Evolutionary conservation across 1,140 invertebrate species (phyloP), one percentile per base, ranked within the genome.

Genomic region (Anadara kagoshimensis): DNA sequence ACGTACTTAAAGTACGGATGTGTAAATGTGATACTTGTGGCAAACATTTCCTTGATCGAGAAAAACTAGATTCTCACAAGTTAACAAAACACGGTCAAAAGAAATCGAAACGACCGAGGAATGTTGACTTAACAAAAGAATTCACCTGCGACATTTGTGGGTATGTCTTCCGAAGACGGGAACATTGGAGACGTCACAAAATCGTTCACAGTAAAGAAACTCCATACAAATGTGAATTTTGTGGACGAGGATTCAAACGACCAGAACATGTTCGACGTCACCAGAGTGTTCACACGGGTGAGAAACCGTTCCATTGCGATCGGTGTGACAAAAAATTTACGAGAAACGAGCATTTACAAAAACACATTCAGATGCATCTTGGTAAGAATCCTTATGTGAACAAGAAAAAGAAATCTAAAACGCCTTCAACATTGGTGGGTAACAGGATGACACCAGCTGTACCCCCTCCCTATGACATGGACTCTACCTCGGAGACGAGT

Each of bases 121-220:
- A 26, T 5, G 20, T 20, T 16, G 11, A 12, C n/a, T 43, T 53
- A 4, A 44, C 54, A 44, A 56, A 24, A 18, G 69, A 72, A 24
- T 64, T 65, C 49, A 36, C 61, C 14, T 72, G 69, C 49, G 53
- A 63, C 14, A 62, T 65, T 3, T 72, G 69, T 65, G 69, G 69
- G 20, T 63, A 72, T 5, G 29, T 72, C 44, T 72, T 72, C 29
- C 53, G 56, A 22, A 56, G 61, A 43, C 61, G 69, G 20, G 69
- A 72, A 51, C 69, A 72, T 24, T 72, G 69, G 69, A 43, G 69
- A 41, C 18, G 69, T 22, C 69, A 72, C 41, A 61, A 63, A 56
- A 62, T 65, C 41, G 61, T 72, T 43, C 69, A 72, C 41, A 44
- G 57, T 44, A 56, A 57, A 29, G 29, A 45, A 1, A 53, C 53